Conservation (phyloP, 2,797 vertebrate species). For the Menidia menidia region DNA sequence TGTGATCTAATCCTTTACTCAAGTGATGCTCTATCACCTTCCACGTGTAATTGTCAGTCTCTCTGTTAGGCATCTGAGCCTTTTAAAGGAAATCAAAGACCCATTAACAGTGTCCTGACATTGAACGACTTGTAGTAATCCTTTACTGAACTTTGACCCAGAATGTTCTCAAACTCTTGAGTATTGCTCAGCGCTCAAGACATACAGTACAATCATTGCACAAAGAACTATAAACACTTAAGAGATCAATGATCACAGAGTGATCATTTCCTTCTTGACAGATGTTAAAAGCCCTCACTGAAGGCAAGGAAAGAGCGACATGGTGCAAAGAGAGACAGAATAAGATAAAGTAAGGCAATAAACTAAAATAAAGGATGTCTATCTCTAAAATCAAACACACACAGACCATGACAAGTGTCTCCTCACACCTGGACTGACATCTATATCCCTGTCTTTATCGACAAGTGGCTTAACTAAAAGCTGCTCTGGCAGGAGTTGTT, state of each 20-base stretch:
- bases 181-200: conserved; percentile 28
- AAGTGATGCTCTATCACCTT: conserved; percentile 33
- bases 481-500: conserved; percentile 63
- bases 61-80: conserved; percentile 57
- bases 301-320: conserved; percentile 54
- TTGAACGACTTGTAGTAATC: conserved; percentile 64
- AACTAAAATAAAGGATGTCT: conserved; percentile 23
- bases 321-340: conserved; percentile 35
- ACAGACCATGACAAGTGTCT: conserved; percentile 76
- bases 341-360: conserved; percentile 31
- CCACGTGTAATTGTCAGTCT: conserved; percentile 39
- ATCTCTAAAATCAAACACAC: conserved; percentile 39
- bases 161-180: conserved; percentile 50
- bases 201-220: conserved; percentile 56
- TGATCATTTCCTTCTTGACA: conserved; percentile 87
- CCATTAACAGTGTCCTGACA: conserved; percentile 71
- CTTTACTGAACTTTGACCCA: conserved; percentile 71
- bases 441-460: conserved; percentile 82
- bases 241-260: conserved; percentile 82
- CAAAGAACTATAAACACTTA: conserved; percentile 63
- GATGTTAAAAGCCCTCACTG: conserved; percentile 79
- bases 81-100: conserved; percentile 80
- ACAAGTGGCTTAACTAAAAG: conserved; percentile 86
- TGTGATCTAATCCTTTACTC: conserved; percentile 48
- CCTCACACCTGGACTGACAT: conserved; percentile 79